These are phyloP conservation scores for Platycercus adscitus DNA, from an alignment of 2,113 vertebrate genomes.

Conservation along the genomic window DNA sequence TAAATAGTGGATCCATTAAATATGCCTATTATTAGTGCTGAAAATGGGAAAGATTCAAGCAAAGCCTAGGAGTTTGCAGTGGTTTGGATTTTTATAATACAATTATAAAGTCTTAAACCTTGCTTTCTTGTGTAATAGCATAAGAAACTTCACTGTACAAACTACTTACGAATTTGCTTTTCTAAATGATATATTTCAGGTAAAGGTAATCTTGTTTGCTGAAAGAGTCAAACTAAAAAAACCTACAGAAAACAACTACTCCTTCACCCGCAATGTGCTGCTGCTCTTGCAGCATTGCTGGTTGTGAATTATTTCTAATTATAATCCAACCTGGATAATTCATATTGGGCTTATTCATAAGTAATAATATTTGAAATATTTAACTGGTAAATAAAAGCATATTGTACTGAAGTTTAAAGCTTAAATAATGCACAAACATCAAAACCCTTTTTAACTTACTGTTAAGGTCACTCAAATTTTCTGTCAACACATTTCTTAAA, in stretches of 20 bases:
- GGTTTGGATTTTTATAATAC: background rate
- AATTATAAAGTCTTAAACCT: background rate
- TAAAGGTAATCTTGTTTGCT: background rate
- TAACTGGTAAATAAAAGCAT: background rate
- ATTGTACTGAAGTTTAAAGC: background rate
- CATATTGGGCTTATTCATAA: background rate
- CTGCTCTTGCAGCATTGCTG: background rate
- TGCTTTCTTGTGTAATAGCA: background rate
- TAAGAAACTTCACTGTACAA: background rate
- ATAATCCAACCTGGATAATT: background rate
- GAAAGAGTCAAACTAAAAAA: background rate
- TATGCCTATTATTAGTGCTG: background rate
- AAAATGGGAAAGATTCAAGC: background rate
- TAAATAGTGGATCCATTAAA: background rate
- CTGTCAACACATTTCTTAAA: background rate
- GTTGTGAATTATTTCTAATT: background rate
- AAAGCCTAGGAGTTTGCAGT: background rate
- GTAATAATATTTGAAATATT: background rate
- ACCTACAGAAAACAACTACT: background rate
- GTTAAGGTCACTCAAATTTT: background rate
- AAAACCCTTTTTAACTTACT: background rate
- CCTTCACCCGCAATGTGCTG: background rate
- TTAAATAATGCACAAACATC: background rate
- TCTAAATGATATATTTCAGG: background rate
- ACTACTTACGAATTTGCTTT: background rate